Base-by-base conservation (phyloP, 2,113 vertebrate genomes). In the Upupa epops region DNA sequence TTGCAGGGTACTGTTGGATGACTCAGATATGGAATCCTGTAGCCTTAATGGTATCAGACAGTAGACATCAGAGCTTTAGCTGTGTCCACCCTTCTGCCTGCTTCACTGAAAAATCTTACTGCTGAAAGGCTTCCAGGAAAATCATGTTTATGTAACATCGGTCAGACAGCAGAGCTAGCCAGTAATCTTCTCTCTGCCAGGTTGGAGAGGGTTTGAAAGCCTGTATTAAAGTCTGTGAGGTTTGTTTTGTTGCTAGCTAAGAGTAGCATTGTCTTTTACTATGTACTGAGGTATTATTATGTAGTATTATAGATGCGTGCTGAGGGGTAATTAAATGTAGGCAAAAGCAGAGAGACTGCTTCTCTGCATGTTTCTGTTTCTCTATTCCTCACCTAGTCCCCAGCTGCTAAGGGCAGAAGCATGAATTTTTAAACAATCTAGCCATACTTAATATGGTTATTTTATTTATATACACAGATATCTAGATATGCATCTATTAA, bases 321-420 rank as follows among this genome's bases (percentile, higher is more conserved):
- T 40, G 54, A 84, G 54, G 55, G 86, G 45, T 88, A 91, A 92
- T 84, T 92, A 95, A 95, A 92, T 68, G 32, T 55, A 86, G 42
- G 37, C 80, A 63, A 40, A 15, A 84, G 34, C n/a, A 29, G 29
- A 74, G 70, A 72, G 26, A 49, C 14, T 15, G 2, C 80, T 51
- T 71, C 18, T 21, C 45, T 70, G 55, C 24, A 49, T 14, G 0
- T 83, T 66, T 77, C 29, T 40, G 22, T 16, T 66, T 77, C 29
- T 40, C 21, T 16, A 2, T 31, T 90, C n/a, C 60, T 31, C 24
- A 49, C 32, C 6, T 14, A 88, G 64, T 64, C 29, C 31, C 22
- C 46, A 89, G 66, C n/a, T 86, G 34, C 75, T 64, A 45, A 60
- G 14, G 37, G 34, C 48, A 68, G 52, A 88, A 14, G 25, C 40